Evolutionary conservation across 2,888 invertebrate genomes (phyloP).

Genomic region (Cartodere bifasciata): DNA sequence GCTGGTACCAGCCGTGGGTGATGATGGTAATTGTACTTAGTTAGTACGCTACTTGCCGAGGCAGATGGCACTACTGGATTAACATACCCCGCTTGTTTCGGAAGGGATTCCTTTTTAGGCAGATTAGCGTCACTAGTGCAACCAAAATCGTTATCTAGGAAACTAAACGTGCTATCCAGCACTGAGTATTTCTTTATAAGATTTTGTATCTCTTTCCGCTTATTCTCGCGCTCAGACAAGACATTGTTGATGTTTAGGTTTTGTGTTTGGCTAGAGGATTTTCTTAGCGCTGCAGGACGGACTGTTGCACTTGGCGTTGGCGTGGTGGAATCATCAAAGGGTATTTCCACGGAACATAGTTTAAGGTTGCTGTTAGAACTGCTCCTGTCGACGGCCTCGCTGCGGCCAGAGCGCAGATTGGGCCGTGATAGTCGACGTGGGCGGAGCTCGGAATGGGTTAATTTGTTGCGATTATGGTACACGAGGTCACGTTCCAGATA

Average conservation of each 20-base stretch:
- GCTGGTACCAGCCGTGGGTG: constrained; percentile 25
- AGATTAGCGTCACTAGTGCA: no score
- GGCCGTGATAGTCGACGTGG: constrained; percentile 37
- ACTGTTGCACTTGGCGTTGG: constrained; percentile 25
- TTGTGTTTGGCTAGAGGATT: constrained; percentile 1
- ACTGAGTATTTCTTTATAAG: constrained; percentile 74
- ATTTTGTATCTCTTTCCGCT: constrained; percentile 71
- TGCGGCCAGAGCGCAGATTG: constrained; percentile 48
- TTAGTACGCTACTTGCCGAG: constrained; percentile 7
- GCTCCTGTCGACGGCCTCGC: constrained; percentile 44
- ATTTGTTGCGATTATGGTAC: constrained; percentile 30
- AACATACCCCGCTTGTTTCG: no score
- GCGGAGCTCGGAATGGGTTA: constrained; percentile 31
- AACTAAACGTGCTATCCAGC: constrained; percentile 61
- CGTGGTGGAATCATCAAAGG: constrained; percentile 21
- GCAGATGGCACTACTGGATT: no score
- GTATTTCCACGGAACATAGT: constrained; percentile 43
- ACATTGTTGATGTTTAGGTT: no score
- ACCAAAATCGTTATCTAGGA: no score
- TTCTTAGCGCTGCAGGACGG: constrained; percentile 37
- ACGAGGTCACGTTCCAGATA: constrained; percentile 30
- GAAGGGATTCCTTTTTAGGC: no score
- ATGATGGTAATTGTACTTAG: constrained; percentile 2
- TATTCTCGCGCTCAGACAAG: constrained; percentile 60
- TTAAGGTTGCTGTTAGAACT: constrained; percentile 34